Evolutionary conservation across 2,888 invertebrate species (phyloP), one percentile per base, ranked within the genome.

Genomic region (Hypselothyrea guttata): DNA sequence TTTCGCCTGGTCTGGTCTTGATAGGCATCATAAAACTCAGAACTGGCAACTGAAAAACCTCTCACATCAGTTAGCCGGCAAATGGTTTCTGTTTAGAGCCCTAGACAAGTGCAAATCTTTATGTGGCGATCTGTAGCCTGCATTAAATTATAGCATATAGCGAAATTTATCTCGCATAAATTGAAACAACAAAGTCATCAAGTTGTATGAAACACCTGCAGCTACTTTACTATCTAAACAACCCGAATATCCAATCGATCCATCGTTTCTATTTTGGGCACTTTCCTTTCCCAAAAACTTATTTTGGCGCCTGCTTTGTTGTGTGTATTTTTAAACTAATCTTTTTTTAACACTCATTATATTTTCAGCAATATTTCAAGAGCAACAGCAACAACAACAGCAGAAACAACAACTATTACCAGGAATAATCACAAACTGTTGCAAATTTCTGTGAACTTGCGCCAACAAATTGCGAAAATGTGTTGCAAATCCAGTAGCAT

Each of bases 401-500:
- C 55, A 37, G 31, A 37, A 18, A 22, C 15, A 40, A 34, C 41
- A 56, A 42, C 34, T 31, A 37, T n/a, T 57, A 52, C 40, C 47
- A 35, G 28, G 38, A 48, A 63, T 59, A 37, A 55, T 58, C 9
- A 76, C 9, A 76, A 69, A 59, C 54, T 66, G 45, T 52, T 73
- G 77, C 75, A 65, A 58, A 84, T 77, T 82, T 74, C 79, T 59
- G 75, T 73, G 82, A 75, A 71, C 54, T 57, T 49, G 58, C 51
- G 59, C 52, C 71, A 66, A 69, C 60, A 73, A 56, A 62, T 59
- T 59, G 67, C 65, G 63, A 78, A 78, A 78, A 85, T 78, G 78
- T 78, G 85, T 78, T 78, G 79, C 78, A 83, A 78, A 85, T 68
- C 83, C 13, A 64, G 54, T 55, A 60, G 79, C 66, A 71, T 70